Evolutionary conservation across 2,113 vertebrate species (phyloP).

Genomic region (Galemys pyrenaicus): DNA sequence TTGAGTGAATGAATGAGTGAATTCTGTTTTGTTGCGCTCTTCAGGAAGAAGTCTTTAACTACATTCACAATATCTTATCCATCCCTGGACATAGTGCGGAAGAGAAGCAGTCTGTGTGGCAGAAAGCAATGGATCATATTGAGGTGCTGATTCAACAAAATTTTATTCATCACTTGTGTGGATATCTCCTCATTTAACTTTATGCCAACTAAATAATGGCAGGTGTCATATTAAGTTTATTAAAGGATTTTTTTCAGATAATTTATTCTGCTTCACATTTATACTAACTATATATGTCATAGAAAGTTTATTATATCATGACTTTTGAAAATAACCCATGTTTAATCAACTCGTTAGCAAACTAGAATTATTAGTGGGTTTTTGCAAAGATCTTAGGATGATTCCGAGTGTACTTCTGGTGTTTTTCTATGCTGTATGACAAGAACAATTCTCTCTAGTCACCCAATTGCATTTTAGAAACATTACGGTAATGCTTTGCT

Average conservation of each 20-base stretch:
- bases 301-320: neutral
- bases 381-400: neutral
- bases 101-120: slow-evolving; percentile 92
- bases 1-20: neutral
- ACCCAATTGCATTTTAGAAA: neutral
- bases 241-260: neutral
- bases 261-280: neutral
- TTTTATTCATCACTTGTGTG: neutral
- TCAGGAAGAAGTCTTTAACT: slow-evolving; percentile 96
- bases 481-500: neutral
- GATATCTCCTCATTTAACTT: neutral
- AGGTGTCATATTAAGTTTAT: neutral
- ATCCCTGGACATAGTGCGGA: slow-evolving; percentile 93
- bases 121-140: slow-evolving; percentile 90
- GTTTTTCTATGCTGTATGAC: neutral
- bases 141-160: slow-evolving; percentile 84
- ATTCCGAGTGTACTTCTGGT: neutral
- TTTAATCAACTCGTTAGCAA: neutral
- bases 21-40: slow-evolving; percentile 55
- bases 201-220: neutral
- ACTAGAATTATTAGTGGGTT: neutral
- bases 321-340: slow-evolving; percentile 24
- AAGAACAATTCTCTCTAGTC: neutral
- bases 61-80: slow-evolving; percentile 96
- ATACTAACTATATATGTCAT: neutral